Evolutionary conservation across 2,797 vertebrate genomes (phyloP).

Genomic region (Leptoclinus maculatus): DNA sequence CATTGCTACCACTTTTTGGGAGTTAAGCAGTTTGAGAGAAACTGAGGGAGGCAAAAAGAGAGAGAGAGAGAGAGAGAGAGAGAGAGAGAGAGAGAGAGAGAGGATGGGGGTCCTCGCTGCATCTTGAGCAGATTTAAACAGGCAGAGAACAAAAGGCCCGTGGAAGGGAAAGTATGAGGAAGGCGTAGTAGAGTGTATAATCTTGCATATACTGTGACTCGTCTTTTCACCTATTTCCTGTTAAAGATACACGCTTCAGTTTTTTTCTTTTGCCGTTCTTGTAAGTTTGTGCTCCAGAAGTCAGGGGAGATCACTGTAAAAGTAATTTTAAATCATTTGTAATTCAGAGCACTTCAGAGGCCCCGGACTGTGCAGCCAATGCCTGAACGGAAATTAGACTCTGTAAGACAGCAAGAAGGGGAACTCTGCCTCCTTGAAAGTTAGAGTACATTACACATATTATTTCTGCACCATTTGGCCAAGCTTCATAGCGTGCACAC

Average conservation of each 20-base stretch:
- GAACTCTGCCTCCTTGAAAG: slow-evolving; percentile 48
- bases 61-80: slow-evolving; percentile 7
- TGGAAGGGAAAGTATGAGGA: slow-evolving; percentile 32
- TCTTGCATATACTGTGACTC: slow-evolving; percentile 53
- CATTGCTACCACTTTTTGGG: slow-evolving; percentile 43
- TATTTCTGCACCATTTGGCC: slow-evolving; percentile 74
- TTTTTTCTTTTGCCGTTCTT: slow-evolving; percentile 42
- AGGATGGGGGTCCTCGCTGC: slow-evolving; percentile 18
- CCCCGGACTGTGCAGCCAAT: slow-evolving; percentile 48
- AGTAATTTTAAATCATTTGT: slow-evolving; percentile 68
- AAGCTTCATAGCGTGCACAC: slow-evolving; percentile 40
- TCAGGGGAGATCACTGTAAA: slow-evolving; percentile 63
- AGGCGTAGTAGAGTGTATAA: slow-evolving; percentile 44
- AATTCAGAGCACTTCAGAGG: slow-evolving; percentile 68
- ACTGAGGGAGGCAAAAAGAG: slow-evolving; percentile 17
- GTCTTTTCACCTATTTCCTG: slow-evolving; percentile 52
- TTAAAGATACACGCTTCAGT: slow-evolving; percentile 45
- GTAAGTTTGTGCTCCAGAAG: slow-evolving; percentile 50
- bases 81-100: slow-evolving; percentile 4
- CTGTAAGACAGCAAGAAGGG: slow-evolving; percentile 46
- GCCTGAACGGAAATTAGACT: slow-evolving; percentile 64
- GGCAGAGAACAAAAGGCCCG: slow-evolving; percentile 52
- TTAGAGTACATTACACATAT: slow-evolving; percentile 61
- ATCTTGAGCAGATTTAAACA: slow-evolving; percentile 55
- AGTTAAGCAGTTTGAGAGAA: slow-evolving; percentile 41